Evolutionary conservation across 1,140 invertebrate genomes (phyloP), one percentile per base, ranked within the genome.

Genomic region (Phortica variegata): DNA sequence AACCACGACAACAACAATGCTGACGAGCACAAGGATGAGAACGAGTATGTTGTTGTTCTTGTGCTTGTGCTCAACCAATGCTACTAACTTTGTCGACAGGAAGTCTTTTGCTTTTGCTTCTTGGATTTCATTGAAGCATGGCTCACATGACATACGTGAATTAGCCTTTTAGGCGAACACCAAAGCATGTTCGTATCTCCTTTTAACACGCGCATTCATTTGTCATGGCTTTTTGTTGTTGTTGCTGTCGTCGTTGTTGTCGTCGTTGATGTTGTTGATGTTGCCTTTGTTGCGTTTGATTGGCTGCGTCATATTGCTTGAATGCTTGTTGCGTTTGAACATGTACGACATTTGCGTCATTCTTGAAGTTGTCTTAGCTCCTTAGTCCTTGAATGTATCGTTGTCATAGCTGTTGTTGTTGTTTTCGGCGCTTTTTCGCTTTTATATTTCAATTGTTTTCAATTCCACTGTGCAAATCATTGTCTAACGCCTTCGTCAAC

Each of bases 331-430:
- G 57, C 6, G 26, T 29, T 29, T 12, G 6, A 12, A 12, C 26
- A 12, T 29, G 12, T 29, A 7, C 12, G 56, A 47, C 45, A 29
- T 49, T 33, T 51, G 50, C 45, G 17, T 13, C 9, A 15, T 33
- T 34, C 34, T 31, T 36, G 37, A 52, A 45, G 18, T 37, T 36
- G 20, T 18, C 34, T 3, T 10, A 15, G 17, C 15, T 29, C 20
- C 36, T 31, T 37, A n/a, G 47, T 46, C 32, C 33, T 32, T 50
- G 48, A 47, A 26, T 56, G 51, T 46, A 7, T 38, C 38, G 56
- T 63, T 63, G 57, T 57, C 61, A 65, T 65, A 54, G 65, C 61
- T 48, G 44, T 44, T 18, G 46, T 37, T 52, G 45, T 59, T 63
- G 59, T 63, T 62, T 61, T 52, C 51, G 55, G 47, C 55, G 16